These are phyloP conservation scores for Drosophila nannoptera DNA, from an alignment of 1,140 invertebrate species.

Conservation along the genomic window DNA sequence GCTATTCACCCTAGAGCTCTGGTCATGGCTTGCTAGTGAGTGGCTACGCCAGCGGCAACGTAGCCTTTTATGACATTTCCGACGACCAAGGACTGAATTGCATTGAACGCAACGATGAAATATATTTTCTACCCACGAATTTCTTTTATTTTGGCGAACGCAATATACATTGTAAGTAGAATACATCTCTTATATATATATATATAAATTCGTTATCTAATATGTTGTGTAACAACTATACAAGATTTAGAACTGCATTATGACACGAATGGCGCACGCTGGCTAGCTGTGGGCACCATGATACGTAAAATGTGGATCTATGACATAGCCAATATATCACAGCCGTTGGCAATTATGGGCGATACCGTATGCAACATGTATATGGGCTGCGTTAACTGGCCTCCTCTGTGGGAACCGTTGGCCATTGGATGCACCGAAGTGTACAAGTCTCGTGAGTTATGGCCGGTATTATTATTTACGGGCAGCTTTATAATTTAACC, in stretches of 20 bases:
- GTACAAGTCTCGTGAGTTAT: conserved; percentile 32
- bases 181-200: background rate
- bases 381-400: conserved; percentile 46
- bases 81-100: conserved; percentile 47
- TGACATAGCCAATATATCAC: conserved; percentile 54
- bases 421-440: conserved; percentile 36
- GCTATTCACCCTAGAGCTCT: conserved; percentile 24
- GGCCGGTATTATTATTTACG: too few relatives aligned
- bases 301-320: conserved; percentile 54
- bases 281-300: conserved; percentile 50
- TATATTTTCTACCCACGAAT: conserved; percentile 46
- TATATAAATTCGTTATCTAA: background rate
- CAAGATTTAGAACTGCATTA: conserved; percentile 68
- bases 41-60: conserved; percentile 56
- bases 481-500: background rate
- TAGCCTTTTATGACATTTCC: conserved; percentile 66
- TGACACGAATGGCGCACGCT: conserved; percentile 56
- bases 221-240: background rate
- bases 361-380: conserved; percentile 44
- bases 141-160: conserved; percentile 59
- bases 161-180: conserved; percentile 53
- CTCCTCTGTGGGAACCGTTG: conserved; percentile 60
- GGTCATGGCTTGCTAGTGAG: conserved; percentile 59
- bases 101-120: conserved; percentile 36
- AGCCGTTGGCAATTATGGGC: conserved; percentile 40